Base-by-base conservation (phyloP, 2,797 vertebrate species). In the Trachurus trachurus region DNA sequence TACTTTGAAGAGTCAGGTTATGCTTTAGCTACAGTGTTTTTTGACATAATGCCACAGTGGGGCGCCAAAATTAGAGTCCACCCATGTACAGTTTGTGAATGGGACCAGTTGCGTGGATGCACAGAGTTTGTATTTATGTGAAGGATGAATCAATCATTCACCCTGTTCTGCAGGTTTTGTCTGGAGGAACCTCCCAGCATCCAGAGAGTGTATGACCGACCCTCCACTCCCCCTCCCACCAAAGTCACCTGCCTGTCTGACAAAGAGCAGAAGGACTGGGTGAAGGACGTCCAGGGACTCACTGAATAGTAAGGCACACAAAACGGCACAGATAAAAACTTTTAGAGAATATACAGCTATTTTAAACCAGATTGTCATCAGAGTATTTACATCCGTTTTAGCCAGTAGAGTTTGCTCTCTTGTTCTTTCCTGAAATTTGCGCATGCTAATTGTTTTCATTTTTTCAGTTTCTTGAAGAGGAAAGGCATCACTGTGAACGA, bases 401-500 rank as follows among this genome's bases (percentile, higher is more conserved):
- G 22, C 29, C 8, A 11, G 12, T 1, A 44, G 7, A 1, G 6
- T 56, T 31, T 16, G 44, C 45, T 52, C 6, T 12, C 11, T 17
- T 58, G 17, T 75, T 67, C 5, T 74, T 61, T 59, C 21, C 29
- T 44, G 0, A 15, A 22, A 15, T 22, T 0, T 13, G 1, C 16
- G 57, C 40, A 1, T 15, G 0, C 26, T 2, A 16, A 6, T 3
- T 0, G 49, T 50, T 31, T 68, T 84, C 52, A 26, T 71, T 84
- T 71, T 6, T 63, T 2, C 86, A 99, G 98, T 67, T 98, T 95
- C 83, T 39, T 92, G 64, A 98, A 92, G 92, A 96, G 97, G 86
- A 99, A 99, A 95, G 98, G 98, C 87, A 96, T 99, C 81, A 82
- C 96, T 45, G 95, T 99, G 83, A 96, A 97, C 8, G 96, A 98